Evolutionary conservation across 2,113 vertebrate genomes (phyloP), one percentile per base, ranked within the genome.

Genomic region (Spea multiplicata): DNA sequence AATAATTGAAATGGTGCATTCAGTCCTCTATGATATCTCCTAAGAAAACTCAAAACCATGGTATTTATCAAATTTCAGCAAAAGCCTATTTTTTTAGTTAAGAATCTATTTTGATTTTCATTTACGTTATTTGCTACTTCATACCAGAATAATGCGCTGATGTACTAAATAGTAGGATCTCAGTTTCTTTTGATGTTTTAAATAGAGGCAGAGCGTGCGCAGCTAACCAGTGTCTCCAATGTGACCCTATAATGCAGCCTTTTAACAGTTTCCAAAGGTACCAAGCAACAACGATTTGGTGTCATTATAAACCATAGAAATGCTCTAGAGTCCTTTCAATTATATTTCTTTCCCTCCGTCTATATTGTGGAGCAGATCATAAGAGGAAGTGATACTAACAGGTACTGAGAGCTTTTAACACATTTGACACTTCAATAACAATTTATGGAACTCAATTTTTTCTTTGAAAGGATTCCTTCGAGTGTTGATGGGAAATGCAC

Each of bases 391-490:
- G 70, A 73, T 73, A 71, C 77, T 80, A 80, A 80, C 69, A 78
- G 78, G 62, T 80, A 80, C 62, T 68, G 71, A 80, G 74, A 80
- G 71, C 71, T 73, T 52, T 73, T 80, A 80, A 80, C 77, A 80
- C 77, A 73, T 80, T 80, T 80, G 70, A 80, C 70, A 80, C 71
- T 80, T 80, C 77, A 80, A 73, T 66, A 73, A 80, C 77, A 80
- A 73, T 80, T 80, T 73, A 73, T 71, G 73, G 71, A 80, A 73
- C 71, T 80, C 77, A 80, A 80, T 79, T 79, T 79, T 79, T 61
- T 50, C 71, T 79, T 73, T 79, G 69, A 79, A 79, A 79, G 69
- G 70, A 79, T 67, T 67, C 70, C 10, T 67, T 73, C 44, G 17
- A 80, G 70, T 80, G 77, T 80, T 80, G 77, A 80, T 80, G 49